A percentile compares a stretch with the other conserved stretches of the same genome.
Evolutionary conservation across 2,113 vertebrate genomes (phyloP).

Genomic region (Platichthys flesus): DNA sequence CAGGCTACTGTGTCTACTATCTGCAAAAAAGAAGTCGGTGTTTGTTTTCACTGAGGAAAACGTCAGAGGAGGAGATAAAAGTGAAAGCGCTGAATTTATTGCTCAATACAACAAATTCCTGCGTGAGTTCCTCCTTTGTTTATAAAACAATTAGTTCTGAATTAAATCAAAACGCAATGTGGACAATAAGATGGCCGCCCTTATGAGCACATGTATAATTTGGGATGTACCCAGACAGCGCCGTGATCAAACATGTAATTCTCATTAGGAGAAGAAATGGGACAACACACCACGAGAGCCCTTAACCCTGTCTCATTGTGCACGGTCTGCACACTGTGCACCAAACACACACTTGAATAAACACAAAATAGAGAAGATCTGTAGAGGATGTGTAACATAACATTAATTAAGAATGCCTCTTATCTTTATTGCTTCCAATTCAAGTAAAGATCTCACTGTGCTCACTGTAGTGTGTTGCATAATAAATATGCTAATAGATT

Average conservation of each 20-base stretch:
- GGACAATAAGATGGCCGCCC: conserved; percentile 23
- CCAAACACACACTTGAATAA: conserved; percentile 22
- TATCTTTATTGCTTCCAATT: conserved; percentile 32
- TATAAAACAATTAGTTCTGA: conserved; percentile 25
- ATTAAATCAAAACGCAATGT: conserved; percentile 34
- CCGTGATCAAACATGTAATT: too few species aligned
- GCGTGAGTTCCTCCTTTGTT: conserved; percentile 12
- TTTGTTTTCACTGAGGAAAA: conserved; percentile 13
- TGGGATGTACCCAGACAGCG: conserved; percentile 39
- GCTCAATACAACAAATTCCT: conserved; percentile 8
- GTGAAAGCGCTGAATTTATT: conserved; percentile 4
- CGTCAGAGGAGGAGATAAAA: background rate
- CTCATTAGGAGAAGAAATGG: background rate
- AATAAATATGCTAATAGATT: conserved; percentile 32
- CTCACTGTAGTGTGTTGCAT: conserved; percentile 6
- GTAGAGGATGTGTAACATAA: conserved; percentile 26
- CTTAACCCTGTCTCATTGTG: conserved; percentile 22
- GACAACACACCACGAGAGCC: conserved; percentile 25
- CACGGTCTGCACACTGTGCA: background rate
- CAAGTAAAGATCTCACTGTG: conserved; percentile 5
- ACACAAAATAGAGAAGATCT: conserved; percentile 15
- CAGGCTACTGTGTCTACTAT: conserved; percentile 11
- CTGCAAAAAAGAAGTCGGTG: background rate
- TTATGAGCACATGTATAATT: conserved; percentile 57
- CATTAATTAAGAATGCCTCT: conserved; percentile 43